A percentile compares a stretch with the other conserved stretches of the same genome.
Evolutionary conservation across 2,888 invertebrate species (phyloP).

Genomic region (Tromatobia lineatoria): DNA sequence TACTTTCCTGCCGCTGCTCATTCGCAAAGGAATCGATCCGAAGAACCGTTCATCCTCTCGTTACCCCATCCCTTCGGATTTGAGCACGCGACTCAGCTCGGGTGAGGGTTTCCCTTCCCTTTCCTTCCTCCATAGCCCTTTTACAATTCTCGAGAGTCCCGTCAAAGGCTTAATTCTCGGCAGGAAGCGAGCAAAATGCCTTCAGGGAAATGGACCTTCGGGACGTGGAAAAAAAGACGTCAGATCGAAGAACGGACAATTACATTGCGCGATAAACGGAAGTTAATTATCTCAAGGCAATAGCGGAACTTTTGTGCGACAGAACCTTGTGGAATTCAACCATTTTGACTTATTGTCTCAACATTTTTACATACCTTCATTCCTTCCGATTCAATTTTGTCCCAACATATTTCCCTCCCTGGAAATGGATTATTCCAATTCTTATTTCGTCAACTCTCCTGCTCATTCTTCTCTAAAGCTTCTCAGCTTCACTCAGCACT

Average conservation of each 20-base stretch:
- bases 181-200: conserved; percentile 63
- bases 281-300: conserved; percentile 41
- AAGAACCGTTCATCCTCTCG: conserved; percentile 46
- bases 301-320: background rate
- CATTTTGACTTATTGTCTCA: background rate
- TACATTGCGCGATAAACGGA: conserved; percentile 34
- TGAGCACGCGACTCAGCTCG: conserved; percentile 42
- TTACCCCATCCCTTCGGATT: conserved; percentile 37
- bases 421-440: background rate
- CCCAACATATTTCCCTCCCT: background rate
- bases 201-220: conserved; percentile 58
- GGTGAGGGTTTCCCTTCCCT: conserved; percentile 4
- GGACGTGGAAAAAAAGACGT: conserved; percentile 34
- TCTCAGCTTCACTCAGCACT: too few relatives aligned
- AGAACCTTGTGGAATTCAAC: background rate
- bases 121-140: conserved; percentile 49
- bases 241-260: conserved; percentile 56
- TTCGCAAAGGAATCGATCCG: conserved; percentile 50
- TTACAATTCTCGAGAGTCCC: conserved; percentile 50
- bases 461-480: too few relatives aligned
- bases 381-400: background rate
- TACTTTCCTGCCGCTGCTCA: conserved; percentile 18
- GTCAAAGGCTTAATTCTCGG: conserved; percentile 67
- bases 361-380: conserved; percentile 11
- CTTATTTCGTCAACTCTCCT: too few relatives aligned